These are phyloP conservation scores for Cardinalis cardinalis DNA, from an alignment of 2,113 vertebrate species.

Conservation along the genomic window DNA sequence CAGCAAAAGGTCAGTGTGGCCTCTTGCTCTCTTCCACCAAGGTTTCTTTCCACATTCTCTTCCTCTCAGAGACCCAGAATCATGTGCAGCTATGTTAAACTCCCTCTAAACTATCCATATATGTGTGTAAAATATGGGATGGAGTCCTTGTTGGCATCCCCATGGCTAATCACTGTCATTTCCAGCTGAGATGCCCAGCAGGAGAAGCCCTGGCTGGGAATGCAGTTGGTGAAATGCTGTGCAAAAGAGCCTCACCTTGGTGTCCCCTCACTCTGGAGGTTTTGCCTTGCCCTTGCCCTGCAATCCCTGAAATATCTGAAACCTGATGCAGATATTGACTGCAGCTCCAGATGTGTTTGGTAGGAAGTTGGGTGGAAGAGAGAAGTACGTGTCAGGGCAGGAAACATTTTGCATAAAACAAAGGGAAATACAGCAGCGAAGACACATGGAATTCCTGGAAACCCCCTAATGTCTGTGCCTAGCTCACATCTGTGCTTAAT, in stretches of 20 bases:
- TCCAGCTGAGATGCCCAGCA: not conserved
- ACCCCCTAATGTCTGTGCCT: not conserved
- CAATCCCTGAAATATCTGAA: not conserved
- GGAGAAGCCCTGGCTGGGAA: not conserved
- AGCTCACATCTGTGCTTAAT: constrained; percentile 16
- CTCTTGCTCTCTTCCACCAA: not conserved
- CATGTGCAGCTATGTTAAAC: not conserved
- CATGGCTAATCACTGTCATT: accelerated
- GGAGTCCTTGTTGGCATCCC: not conserved
- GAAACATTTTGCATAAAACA: not conserved
- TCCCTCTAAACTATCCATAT: not conserved
- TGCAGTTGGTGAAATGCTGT: not conserved
- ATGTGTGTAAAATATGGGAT: not conserved
- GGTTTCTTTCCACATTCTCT: not conserved
- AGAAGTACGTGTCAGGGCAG: not conserved
- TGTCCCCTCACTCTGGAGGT: not conserved
- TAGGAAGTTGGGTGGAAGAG: not conserved
- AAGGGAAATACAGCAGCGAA: not conserved
- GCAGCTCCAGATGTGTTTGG: not conserved
- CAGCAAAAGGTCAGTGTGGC: not conserved
- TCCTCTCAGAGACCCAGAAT: not conserved
- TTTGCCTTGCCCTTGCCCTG: not conserved
- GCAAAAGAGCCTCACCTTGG: not conserved
- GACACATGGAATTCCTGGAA: not conserved
- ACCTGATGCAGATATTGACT: not conserved